Evolutionary conservation across 2,113 vertebrate species (phyloP), one percentile per base, ranked within the genome.

Genomic region (Capricornis sumatraensis): DNA sequence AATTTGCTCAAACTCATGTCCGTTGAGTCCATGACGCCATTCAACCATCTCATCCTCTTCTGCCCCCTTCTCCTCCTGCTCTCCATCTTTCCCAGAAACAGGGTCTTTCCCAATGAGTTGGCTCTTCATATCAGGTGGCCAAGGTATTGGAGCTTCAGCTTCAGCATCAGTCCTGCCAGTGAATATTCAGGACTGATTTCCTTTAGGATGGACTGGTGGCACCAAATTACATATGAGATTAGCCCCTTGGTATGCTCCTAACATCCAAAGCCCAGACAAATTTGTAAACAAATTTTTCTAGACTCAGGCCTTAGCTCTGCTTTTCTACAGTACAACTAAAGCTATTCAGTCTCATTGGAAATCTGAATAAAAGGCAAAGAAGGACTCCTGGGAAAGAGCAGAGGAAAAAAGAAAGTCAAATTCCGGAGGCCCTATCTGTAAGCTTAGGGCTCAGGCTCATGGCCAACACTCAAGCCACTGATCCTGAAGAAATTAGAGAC

Each of bases 401-500:
- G 52, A 83, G 30, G 30, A 2, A 85, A 89, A 81, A 64, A 67
- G n/a, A 58, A 83, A 88, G 40, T 28, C 19, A 0, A 9, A 76
- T 84, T 58, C 53, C 81, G 74, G 76, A 78, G 52, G 76, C 50
- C 43, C 5, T 16, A 92, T 58, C 30, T 57, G 14, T 10, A 52
- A 95, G 53, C 16, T 21, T 40, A 55, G 60, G 16, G 45, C 30
- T 88, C 78, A 84, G 86, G 71, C 64, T 81, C 87, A 43, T 60
- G n/a, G 64, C 40, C 84, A 74, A 95, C 36, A 47, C 79, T 40
- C 78, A 45, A 87, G 84, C 45, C 93, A 74, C 50, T 60, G 91
- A 94, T 82, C 83, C 89, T 47, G 43, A 90, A 79, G 95, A 92
- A 91, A 90, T 33, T 84, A 52, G 93, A 96, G 91, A 93, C 40